A percentile compares a stretch with the other conserved stretches of the same genome.
phyloP scores from a whole-genome alignment of 2,113 vertebrate genomes.

The Aegithalos caudatus region DNA sequence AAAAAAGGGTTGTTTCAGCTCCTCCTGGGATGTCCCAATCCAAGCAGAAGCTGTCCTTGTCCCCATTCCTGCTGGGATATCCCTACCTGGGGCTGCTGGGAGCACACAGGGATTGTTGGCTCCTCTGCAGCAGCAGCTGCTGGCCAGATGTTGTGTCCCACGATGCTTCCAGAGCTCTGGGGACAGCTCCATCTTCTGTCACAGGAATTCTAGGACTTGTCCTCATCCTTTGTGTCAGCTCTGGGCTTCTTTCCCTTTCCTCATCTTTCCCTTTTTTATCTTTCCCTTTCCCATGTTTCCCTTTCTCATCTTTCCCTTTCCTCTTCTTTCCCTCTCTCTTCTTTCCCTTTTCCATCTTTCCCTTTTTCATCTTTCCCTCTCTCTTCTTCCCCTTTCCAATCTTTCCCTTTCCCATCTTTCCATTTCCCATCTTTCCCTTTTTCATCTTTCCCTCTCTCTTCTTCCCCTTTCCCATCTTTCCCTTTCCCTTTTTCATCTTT shows the following conservation, averaged over 20 bases:
- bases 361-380: no score
- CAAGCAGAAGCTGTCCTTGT: rapidly evolving
- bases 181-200: background rate
- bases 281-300: background rate
- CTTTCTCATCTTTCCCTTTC: no score
- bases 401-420: background rate
- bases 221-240: background rate
- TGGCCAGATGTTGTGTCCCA: background rate
- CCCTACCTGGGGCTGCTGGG: background rate
- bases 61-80: background rate
- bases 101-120: background rate
- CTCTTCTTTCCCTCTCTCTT: background rate
- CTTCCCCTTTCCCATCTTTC: background rate
- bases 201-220: background rate
- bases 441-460: no score
- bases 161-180: background rate
- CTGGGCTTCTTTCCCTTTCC: background rate
- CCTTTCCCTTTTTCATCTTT: background rate
- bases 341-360: background rate
- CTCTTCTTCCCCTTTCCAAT: background rate
- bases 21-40: background rate
- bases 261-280: background rate
- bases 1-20: no score
- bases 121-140: background rate
- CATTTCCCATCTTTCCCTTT: no score